Evolutionary conservation across 2,113 vertebrate species (phyloP), one percentile per base, ranked within the genome.

Genomic region (Crotophaga sulcirostris): DNA sequence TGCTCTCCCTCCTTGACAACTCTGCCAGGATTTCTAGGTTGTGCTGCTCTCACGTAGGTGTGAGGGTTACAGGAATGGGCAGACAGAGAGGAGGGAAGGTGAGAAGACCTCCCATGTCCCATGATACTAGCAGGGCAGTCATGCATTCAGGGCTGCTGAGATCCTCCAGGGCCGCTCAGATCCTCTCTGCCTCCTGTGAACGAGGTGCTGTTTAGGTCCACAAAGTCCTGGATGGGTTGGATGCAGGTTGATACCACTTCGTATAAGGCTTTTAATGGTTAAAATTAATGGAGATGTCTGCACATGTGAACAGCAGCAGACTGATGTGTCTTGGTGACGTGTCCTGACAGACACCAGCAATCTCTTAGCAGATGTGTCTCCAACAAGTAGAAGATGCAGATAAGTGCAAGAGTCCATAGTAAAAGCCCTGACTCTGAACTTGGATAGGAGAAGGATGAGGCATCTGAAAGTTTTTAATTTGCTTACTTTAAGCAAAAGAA

Each of bases 401-500:
- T 55, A 59, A 29, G 18, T 33, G n/a, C n/a, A 40, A 34, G 33
- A 85, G 29, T 52, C 63, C 54, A 15, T 59, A 42, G 52, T 52
- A 68, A 76, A 84, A 31, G 14, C 11, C 9, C 29, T 21, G 33
- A 59, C 25, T 89, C 63, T 92, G 66, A 90, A 60, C 31, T 87
- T 87, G 59, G 77, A 45, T 1, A 81, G 34, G 28, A 84, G 44
- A 40, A 80, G 33, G 38, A 66, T 47, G 38, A 85, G 36, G 33
- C 60, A 54, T 70, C 28, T 75, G 55, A 91, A 94, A 91, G 12
- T 44, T 82, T 69, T 91, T 62, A 17, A 23, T 79, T 78, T 93
- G 47, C 76, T 80, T 81, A 10, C 59, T 88, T 92, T 31, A 54
- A 77, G 51, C 76, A 38, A 73, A 84, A 87, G 42, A 64, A 83